These are phyloP conservation scores for Lottia scabra DNA, from an alignment of 2,888 invertebrate genomes.

Conservation along the genomic window DNA sequence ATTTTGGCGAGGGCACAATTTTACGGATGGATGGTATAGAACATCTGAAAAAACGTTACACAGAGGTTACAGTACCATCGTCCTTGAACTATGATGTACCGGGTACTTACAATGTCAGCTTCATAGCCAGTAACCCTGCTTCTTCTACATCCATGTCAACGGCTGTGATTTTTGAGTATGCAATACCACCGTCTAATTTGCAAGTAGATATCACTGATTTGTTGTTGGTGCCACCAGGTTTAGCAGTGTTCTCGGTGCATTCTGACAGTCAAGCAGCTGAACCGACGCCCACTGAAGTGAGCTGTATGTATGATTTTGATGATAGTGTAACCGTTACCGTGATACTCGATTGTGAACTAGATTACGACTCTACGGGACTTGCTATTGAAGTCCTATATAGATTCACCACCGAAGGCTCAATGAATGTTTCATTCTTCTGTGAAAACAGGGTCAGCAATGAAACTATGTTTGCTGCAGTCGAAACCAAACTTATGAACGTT, in stretches of 20 bases:
- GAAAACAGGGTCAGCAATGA: neutral
- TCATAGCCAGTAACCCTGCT: neutral
- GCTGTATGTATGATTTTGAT: neutral
- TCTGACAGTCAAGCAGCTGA: neutral
- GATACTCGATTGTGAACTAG: neutral
- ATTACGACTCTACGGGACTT: neutral
- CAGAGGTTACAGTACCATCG: neutral
- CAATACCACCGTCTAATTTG: neutral
- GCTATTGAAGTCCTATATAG: neutral
- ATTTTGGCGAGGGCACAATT: neutral
- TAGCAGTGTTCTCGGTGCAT: neutral
- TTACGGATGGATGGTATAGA: neutral
- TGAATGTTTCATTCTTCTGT: neutral
- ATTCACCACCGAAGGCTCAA: neutral
- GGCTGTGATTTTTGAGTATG: neutral
- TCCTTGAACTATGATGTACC: neutral
- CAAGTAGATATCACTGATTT: neutral
- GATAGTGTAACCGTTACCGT: neutral
- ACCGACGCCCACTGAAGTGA: neutral
- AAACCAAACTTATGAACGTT: neutral
- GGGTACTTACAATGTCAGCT: neutral
- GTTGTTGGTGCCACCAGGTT: neutral
- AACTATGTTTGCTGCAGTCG: neutral
- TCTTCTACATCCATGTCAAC: neutral
- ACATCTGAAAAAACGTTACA: neutral